Evolutionary conservation across 2,113 vertebrate genomes (phyloP).

Genomic region (Prionailurus bengalensis): DNA sequence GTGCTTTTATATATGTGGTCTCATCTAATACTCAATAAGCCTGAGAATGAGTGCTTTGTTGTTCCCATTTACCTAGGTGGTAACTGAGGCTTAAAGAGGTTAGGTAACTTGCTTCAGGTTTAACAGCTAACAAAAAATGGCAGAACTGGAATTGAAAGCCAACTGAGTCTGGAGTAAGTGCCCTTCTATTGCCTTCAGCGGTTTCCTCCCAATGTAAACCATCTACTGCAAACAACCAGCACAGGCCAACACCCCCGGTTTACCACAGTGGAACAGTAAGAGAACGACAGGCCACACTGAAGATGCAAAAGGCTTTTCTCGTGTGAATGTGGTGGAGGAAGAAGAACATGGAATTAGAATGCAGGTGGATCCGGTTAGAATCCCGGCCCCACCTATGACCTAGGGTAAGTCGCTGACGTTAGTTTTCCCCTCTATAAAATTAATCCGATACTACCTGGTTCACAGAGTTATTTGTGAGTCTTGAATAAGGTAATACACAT

Average conservation of each 20-base stretch:
- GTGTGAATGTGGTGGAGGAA: neutral
- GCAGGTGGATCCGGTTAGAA: neutral
- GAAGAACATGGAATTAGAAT: neutral
- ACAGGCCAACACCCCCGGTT: neutral
- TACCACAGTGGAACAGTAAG: neutral
- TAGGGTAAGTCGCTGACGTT: neutral
- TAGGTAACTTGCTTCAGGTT: neutral
- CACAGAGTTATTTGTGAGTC: neutral
- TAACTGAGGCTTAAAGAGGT: neutral
- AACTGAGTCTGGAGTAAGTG: neutral
- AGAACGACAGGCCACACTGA: neutral
- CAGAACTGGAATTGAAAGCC: neutral
- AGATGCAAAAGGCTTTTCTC: neutral
- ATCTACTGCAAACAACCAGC: neutral
- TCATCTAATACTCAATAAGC: neutral
- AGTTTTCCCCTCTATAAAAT: slow-evolving; percentile 6
- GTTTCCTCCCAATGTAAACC: neutral
- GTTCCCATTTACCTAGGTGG: neutral
- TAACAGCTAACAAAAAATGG: neutral
- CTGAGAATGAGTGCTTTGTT: neutral
- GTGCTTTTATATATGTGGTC: neutral
- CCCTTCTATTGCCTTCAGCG: neutral
- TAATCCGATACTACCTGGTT: neutral
- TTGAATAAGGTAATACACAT: neutral
- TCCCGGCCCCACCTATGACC: neutral